Conservation (phyloP, 2,113 vertebrate species). For the Fregetta grallaria region DNA sequence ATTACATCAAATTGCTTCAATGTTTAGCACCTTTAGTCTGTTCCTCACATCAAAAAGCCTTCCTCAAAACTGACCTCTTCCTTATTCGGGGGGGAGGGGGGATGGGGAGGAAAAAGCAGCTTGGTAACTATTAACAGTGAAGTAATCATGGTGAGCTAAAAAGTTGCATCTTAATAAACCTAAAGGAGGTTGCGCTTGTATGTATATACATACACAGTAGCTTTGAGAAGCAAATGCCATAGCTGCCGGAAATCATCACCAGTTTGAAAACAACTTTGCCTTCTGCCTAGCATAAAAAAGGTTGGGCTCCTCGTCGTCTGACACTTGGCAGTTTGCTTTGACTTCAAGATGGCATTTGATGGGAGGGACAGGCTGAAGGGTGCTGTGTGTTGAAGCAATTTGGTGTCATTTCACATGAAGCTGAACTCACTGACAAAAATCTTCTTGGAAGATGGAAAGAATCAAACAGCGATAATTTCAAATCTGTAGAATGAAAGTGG, state of each 20-base stretch:
- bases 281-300: not conserved
- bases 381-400: not conserved
- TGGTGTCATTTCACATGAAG: not conserved
- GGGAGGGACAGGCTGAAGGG: not conserved
- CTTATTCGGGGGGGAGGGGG: rapidly evolving
- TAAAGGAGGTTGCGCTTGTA: not conserved
- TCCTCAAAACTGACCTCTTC: not conserved
- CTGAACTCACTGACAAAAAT: not conserved
- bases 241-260: not conserved
- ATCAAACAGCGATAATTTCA: not conserved
- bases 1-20: rapidly evolving
- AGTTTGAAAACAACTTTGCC: not conserved
- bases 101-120: not conserved
- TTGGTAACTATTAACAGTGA: not conserved
- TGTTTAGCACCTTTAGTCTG: not conserved
- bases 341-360: not conserved
- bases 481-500: rapidly evolving
- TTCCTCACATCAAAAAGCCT: not conserved
- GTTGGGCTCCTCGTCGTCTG: rapidly evolving
- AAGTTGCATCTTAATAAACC: not conserved
- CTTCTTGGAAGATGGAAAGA: not conserved
- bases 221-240: not conserved
- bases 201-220: not conserved
- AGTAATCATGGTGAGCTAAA: not conserved
- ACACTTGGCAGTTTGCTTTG: not conserved